Base-by-base conservation (phyloP, 2,888 invertebrate genomes). In the Hyposoter didymator region DNA sequence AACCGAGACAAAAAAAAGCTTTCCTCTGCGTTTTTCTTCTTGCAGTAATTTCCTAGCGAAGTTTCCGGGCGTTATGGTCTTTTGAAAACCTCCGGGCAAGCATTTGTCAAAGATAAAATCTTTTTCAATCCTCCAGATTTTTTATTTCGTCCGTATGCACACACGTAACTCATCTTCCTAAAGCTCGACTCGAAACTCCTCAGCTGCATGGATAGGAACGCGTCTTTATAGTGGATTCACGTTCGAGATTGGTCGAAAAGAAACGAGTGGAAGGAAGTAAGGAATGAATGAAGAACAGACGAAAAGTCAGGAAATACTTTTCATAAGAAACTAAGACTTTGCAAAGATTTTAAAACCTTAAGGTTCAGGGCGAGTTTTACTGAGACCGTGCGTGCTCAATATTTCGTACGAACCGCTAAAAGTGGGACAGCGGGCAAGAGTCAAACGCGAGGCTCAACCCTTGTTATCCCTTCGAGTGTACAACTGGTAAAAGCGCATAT, bases 141-240 rank as follows among this genome's bases (percentile, higher is more conserved):
- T 67, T 62, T 67, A 59, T 59, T 45, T 81, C 32, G 59, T 32
- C 52, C 43, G 67, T 55, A 66, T 75, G 35, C 74, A 81, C 47
- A 74, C 81, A 75, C 75, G 75, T 82, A 76, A 69, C 55, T 76
- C 75, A 82, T 82, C 70, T 82, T 75, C 62, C 69, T 52, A 62
- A 70, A 76, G 75, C 75, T 62, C 59, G 35, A 14, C 14, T 32
- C 14, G 22, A 6, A 19, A 47, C 72, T 35, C 7, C 14, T 1
- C 22, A 7, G 14, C 32, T 22, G 4, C 22, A 43, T 43, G 35
- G 28, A 19, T 22, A 43, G 66, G 52, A 43, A 66, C 22, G 64
- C 43, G 10, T 39, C 43, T 35, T 28, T 28, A 28, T 32, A 45
- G n/a, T 45, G 62, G 52, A 62, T 62, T 69, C 75, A 82, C 82